Base-by-base conservation (phyloP, 2,888 invertebrate species). In the Polydrusus pterygomalis region DNA sequence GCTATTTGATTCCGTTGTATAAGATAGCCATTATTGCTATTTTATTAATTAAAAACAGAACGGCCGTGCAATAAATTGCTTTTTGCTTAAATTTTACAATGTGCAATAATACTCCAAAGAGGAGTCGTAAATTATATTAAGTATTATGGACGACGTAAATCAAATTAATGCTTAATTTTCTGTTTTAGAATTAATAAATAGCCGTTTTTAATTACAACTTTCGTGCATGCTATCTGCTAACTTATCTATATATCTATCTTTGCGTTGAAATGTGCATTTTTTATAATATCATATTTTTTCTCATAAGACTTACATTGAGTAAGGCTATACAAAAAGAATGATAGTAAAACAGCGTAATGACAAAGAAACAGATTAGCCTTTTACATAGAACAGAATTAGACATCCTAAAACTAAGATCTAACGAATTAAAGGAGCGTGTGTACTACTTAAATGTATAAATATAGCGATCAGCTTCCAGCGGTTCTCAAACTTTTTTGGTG, bases 61-160 rank as follows among this genome's bases (percentile, higher is more conserved):
- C 51, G 65, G 67, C 47, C 67, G 20, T 56, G 68, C 56, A 64
- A 63, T 76, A 76, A 76, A 76, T 76, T 69, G 72, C 68, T 76
- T 76, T 76, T 76, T 76, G 72, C 68, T 76, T 47, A 76, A 72
- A 76, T 72, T 76, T 76, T 71, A 70, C 74, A 74, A 74, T 74
- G 74, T 56, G 71, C 76, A 68, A 68, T 72, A 76, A 72, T 64
- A 74, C 34, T 63, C 56, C 69, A 25, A 70, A 54, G 69, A 64
- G 63, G 56, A 64, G 62, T 45, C 56, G 38, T 74, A 74, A 74
- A 74, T 74, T 60, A 18, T 30, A 18, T 58, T 72, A 47, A 72
- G 64, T 40, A 56, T 56, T 62, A 63, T 65, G 58, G 40, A 72
- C 65, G 72, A 15, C 58, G 47, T 72, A 72, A 72, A 64, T 72